Conservation (phyloP, 2,113 vertebrate species). For the Turnix velox region DNA sequence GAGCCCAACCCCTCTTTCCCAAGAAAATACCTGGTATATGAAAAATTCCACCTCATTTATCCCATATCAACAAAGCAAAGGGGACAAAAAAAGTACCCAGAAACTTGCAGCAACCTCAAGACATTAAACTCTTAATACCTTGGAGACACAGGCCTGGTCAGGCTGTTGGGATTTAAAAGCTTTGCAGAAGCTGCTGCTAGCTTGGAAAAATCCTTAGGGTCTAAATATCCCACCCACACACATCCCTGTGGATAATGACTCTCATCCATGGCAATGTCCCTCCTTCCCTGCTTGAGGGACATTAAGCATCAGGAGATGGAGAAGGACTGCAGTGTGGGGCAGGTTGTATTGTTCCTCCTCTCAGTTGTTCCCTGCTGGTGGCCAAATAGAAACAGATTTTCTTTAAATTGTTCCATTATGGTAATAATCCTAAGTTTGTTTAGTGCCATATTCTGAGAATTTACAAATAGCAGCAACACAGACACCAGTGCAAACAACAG, state of each 20-base stretch:
- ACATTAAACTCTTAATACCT: neutral
- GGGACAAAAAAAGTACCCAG: neutral
- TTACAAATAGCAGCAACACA: neutral
- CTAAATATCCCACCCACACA: neutral
- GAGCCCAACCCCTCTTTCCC: neutral
- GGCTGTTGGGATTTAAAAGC: neutral
- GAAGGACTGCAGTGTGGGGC: neutral
- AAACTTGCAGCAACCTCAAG: neutral
- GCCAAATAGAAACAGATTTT: neutral
- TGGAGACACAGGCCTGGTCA: neutral
- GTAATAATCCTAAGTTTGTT: neutral
- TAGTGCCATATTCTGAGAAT: neutral
- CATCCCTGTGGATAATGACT: fast-evolving
- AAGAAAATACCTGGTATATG: neutral
- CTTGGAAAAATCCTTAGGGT: neutral
- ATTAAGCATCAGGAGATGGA: neutral
- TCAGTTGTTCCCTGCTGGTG: neutral
- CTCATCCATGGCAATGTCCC: neutral
- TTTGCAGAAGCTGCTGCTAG: neutral
- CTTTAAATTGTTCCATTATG: neutral
- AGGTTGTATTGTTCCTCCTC: neutral
- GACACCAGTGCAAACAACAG: neutral
- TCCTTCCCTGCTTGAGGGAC: neutral
- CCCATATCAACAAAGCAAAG: neutral
- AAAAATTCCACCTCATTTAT: neutral